phyloP scores from a whole-genome alignment of 2,113 vertebrate species.

The Numenius arquata region DNA sequence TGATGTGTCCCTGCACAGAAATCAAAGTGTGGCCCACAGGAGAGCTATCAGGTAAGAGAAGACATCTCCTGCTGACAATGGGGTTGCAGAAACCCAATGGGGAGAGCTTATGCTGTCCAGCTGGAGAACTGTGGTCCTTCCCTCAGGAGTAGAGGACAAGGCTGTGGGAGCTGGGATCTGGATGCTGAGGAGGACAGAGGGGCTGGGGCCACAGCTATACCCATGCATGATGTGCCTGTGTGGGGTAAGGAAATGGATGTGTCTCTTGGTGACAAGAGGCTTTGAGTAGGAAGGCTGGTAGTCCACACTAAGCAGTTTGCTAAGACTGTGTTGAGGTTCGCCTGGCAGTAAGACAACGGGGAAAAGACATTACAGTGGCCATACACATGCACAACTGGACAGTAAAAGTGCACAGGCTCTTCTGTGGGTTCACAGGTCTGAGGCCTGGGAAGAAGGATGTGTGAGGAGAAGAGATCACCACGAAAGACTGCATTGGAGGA shows the following conservation, averaged over 20 bases:
- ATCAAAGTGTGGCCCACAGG: background rate
- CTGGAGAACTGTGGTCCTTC: background rate
- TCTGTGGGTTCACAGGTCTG: background rate
- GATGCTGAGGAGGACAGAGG: background rate
- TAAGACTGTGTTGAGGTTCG: background rate
- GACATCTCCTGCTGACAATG: background rate
- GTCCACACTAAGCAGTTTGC: background rate
- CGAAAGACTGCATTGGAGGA: background rate
- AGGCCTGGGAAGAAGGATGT: background rate
- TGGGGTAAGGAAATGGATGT: background rate
- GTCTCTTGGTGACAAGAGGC: background rate
- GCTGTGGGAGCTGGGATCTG: background rate
- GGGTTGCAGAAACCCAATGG: background rate
- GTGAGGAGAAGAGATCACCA: background rate
- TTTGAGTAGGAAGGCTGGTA: background rate
- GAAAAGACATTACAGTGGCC: background rate
- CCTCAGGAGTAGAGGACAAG: background rate
- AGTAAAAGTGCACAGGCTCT: background rate
- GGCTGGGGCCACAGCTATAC: background rate
- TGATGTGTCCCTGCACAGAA: background rate
- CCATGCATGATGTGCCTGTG: accelerated
- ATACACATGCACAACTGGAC: background rate
- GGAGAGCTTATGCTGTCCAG: background rate
- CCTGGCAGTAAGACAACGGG: background rate
- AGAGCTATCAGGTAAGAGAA: background rate